Evolutionary conservation across 2,888 invertebrate species (phyloP), one percentile per base, ranked within the genome.

Genomic region (Lissonota sp.): DNA sequence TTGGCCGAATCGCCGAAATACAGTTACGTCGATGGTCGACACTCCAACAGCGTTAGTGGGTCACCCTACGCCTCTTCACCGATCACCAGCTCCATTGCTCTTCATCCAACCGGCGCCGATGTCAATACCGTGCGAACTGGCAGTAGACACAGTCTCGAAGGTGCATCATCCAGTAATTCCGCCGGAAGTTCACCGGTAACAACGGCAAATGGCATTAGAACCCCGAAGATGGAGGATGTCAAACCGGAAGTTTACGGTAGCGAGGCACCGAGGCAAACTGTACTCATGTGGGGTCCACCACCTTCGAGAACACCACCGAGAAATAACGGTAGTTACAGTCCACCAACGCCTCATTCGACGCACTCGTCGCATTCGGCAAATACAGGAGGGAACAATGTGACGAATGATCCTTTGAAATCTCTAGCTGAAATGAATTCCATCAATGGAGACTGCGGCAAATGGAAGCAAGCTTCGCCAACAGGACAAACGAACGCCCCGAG

Each of bases 221-320:
- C 94, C 0, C 95, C 95, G 0, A 95, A 95, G 88, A 93, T 95
- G 91, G 95, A 95, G 86, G 95, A 95, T 83, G 93, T 94, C 26
- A 95, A 95, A 85, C 90, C 93, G 0, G 94, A 94, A 79, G 91
- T 92, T 26, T 92, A 90, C 81, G 90, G 86, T 40, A 88, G 86
- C 75, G 95, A 95, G 87, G 94, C 95, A 84, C 96, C 96, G 0
- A 94, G 98, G 58, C 98, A 98, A 93, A 98, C 98, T 8, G 98
- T 98, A 71, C 94, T 98, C 57, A 98, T 98, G 98, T 98, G 98
- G 98, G 98, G 98, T 6, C 92, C 92, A 1, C 92, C 92, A 0
- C 85, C 86, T 0, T 86, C 91, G 0, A 88, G 92, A 39, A 91
- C 91, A 2, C 91, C 92, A 6, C 91, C 92, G 2, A 88, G 91